Evolutionary conservation across 2,797 vertebrate species (phyloP), one percentile per base, ranked within the genome.

Genomic region (Gorsachius magnificus): DNA sequence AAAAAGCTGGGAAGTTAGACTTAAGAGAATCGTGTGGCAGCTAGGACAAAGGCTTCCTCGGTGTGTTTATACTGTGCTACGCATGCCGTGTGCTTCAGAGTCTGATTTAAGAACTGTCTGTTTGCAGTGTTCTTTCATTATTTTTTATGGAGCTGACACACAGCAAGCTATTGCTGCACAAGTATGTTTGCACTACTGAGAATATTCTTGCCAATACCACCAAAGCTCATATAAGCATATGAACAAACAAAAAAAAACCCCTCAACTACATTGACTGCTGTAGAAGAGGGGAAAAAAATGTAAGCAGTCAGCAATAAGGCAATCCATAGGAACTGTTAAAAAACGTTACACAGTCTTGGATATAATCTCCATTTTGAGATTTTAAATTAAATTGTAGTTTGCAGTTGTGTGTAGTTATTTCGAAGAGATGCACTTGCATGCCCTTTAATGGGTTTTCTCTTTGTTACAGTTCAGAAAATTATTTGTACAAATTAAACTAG

Each of bases 251-350:
- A 74, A 43, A 74, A 56, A 20, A 51, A 3, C 13, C 20, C 20
- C 36, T 41, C 46, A 54, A 8, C 41, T 78, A 5, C 31, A 25
- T 20, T 26, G 22, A 54, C 29, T 84, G 76, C 41, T 84, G 11
- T 72, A 57, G 46, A 66, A 88, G 35, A 33, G 9, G 35, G 15
- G 0, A 7, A 5, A 13, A 13, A n/a, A 68, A 29, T 65, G 35
- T 29, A 60, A 71, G 29, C 87, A 63, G 64, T 69, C 63, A 70
- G 33, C 93, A 94, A 82, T 88, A 95, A 75, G 79, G 89, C 80
- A 97, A 87, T 96, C 89, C 48, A 35, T 20, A 87, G 72, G 57
- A 68, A 90, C 79, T 92, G 94, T 93, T 91, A 41, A 45, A 83
- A 69, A 80, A 71, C 51, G 20, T 65, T 72, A 16, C 16, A 18